Base-by-base conservation (phyloP, 2,113 vertebrate genomes). In the Percopsis transmontana region DNA sequence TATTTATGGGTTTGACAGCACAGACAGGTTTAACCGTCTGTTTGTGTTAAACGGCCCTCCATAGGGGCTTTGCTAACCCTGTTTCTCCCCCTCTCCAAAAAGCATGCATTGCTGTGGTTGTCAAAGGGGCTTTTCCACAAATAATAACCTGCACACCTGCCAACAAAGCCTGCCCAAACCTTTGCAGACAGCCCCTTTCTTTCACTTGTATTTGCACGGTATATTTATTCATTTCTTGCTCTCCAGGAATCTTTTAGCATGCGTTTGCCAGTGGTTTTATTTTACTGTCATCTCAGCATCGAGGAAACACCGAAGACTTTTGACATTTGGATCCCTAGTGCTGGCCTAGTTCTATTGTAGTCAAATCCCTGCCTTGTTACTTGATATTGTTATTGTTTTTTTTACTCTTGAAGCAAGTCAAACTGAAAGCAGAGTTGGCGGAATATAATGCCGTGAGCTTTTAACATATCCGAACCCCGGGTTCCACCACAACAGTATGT, bases 401-500 rank as follows among this genome's bases (percentile, higher is more conserved):
- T 74, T 59, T 16, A 2, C 23, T 76, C 42, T 62, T 64, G 67
- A 83, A 78, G 45, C 71, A 59, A 91, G 87, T 91, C 85, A 90
- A 77, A 91, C 63, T 70, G 87, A 91, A 86, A 91, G 83, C 69
- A 70, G 62, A 18, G 85, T 87, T 80, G 88, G 87, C 71, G 78
- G 79, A 80, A 89, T 87, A 89, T 88, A 85, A 84, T 87, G 59
- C 80, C 87, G 89, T 84, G 80, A 88, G 82, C 78, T 88, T 80
- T 87, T 74, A 82, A 66, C 69, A 72, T 74, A 73, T 84, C 65
- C 71, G 76, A 81, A 74, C 65, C 62, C 21, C 54, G 58, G 67
- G 39, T 81, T 74, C 80, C 45, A 86, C 85, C 83, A 41, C 82
- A 82, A 58, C 33, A 63, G 54, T 79, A 65, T 76, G 59, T 54